These are phyloP conservation scores for Chrysemys picta DNA, from an alignment of 2,113 vertebrate genomes.

Conservation along the genomic window DNA sequence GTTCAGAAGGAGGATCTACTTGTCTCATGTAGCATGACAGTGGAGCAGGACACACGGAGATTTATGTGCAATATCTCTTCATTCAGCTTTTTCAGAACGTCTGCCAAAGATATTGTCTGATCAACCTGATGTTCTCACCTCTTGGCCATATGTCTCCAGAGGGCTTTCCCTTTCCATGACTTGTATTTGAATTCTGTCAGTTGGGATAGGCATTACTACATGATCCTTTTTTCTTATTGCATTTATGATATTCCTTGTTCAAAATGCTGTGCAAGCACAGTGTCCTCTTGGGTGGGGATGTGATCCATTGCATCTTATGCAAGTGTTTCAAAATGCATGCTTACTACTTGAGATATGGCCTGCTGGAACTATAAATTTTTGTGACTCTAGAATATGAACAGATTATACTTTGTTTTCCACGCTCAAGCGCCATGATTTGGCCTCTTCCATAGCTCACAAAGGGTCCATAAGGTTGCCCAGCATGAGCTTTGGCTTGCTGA, in stretches of 20 bases:
- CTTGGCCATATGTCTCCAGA: not conserved
- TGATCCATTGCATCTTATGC: not conserved
- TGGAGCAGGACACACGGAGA: not conserved
- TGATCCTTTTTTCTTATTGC: not conserved
- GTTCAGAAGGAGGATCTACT: not conserved
- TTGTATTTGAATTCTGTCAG: not conserved
- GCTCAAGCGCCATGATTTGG: not conserved
- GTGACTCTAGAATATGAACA: not conserved
- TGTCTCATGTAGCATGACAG: not conserved
- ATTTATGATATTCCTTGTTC: not conserved
- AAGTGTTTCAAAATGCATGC: not conserved
- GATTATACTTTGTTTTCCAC: not conserved
- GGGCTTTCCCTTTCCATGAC: not conserved
- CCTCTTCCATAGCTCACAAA: accelerated
- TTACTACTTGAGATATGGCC: not conserved
- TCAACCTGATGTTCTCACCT: not conserved
- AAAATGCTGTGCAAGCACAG: not conserved
- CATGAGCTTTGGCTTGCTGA: not conserved
- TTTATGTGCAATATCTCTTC: not conserved
- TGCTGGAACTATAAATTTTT: not conserved
- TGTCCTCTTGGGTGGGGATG: not conserved
- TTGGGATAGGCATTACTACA: not conserved
- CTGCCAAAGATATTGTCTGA: not conserved
- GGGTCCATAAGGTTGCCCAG: not conserved
- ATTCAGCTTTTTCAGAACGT: not conserved